Base-by-base conservation (phyloP, 2,888 invertebrate genomes). In the Marronus borbonicus region DNA sequence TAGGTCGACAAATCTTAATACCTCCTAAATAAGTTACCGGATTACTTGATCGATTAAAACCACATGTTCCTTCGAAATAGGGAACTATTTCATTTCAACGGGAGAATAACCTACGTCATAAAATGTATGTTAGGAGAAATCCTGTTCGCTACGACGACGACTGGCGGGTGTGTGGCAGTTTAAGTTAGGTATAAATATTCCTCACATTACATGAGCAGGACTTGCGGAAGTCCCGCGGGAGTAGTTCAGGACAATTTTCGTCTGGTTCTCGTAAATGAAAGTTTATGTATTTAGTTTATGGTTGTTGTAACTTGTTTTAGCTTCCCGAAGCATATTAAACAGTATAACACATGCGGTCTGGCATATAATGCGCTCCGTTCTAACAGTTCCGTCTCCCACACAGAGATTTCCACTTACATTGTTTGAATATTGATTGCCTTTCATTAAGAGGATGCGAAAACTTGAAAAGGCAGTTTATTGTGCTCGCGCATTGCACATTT, bases 201-300 rank as follows among this genome's bases (percentile, higher is more conserved):
- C 76, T 60, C 58, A 58, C 58, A 58, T 76, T 68, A 80, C 75
- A 72, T 66, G 20, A 58, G 55, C 75, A 78, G 78, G 64, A 80
- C 79, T 70, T 78, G 72, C 74, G 64, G 81, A 75, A 64, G 64
- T 77, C 79, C 81, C 77, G 66, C 58, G 79, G 78, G 81, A 79
- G 77, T 70, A 77, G 78, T 79, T 79, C 75, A 69, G 78, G 76
- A 79, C 81, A 81, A 81, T 80, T 81, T 81, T 79, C 81, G 81
- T 81, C 81, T 80, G 80, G 79, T 78, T 78, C 76, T 65, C 66
- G 76, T 81, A 80, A 78, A 81, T 81, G 81, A 80, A 80, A 80
- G 80, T 80, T 80, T 81, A 81, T 79, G 78, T 78, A 74, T 79
- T 75, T 66, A 68, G 77, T 79, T 77, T 78, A 77, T 76, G 77